Percentiles rank a stretch among this genome's conserved stretches.
Conservation (phyloP, 1,140 invertebrate species). For the Aphidius ervi region DNA sequence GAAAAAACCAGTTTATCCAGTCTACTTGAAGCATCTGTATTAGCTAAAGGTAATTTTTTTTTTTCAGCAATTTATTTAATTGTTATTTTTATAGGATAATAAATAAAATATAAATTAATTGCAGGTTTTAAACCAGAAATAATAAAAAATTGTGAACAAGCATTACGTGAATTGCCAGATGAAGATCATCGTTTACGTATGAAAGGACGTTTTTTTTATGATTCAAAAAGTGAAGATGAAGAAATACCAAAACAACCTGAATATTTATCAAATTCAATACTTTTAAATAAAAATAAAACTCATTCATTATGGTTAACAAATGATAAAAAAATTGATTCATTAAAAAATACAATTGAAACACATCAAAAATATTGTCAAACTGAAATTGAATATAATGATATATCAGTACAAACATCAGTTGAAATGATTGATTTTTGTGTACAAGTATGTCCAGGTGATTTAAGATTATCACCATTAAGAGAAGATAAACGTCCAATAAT, state of each 20-base stretch:
- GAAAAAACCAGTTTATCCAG: slow-evolving; percentile 54
- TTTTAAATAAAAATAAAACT: slow-evolving; percentile 38
- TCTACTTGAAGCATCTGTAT: slow-evolving; percentile 51
- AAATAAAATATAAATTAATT: slow-evolving; percentile 2
- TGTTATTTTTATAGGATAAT: slow-evolving; percentile 8
- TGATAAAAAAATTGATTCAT: slow-evolving; percentile 14
- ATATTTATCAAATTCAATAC: slow-evolving; percentile 41
- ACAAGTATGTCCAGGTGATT: slow-evolving; percentile 39
- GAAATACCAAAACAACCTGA: slow-evolving; percentile 17
- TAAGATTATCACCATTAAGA: slow-evolving; percentile 25
- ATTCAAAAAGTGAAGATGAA: slow-evolving; percentile 34
- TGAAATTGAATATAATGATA: slow-evolving; percentile 32
- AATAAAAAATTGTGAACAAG: slow-evolving; percentile 45
- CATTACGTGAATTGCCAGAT: slow-evolving; percentile 41
- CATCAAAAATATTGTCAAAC: slow-evolving; percentile 51
- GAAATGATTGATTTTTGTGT: slow-evolving; percentile 29
- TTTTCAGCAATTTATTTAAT: not conserved
- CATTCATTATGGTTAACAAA: slow-evolving; percentile 44
- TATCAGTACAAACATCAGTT: slow-evolving; percentile 29
- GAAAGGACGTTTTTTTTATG: slow-evolving; percentile 49
- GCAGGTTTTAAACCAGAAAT: slow-evolving; percentile 50
- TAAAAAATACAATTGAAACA: slow-evolving; percentile 28
- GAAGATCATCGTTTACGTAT: slow-evolving; percentile 51
- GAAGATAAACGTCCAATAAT: slow-evolving; percentile 41
- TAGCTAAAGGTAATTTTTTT: slow-evolving; percentile 46